phyloP scores from a whole-genome alignment of 2,797 vertebrate genomes.

The Leptoclinus maculatus region DNA sequence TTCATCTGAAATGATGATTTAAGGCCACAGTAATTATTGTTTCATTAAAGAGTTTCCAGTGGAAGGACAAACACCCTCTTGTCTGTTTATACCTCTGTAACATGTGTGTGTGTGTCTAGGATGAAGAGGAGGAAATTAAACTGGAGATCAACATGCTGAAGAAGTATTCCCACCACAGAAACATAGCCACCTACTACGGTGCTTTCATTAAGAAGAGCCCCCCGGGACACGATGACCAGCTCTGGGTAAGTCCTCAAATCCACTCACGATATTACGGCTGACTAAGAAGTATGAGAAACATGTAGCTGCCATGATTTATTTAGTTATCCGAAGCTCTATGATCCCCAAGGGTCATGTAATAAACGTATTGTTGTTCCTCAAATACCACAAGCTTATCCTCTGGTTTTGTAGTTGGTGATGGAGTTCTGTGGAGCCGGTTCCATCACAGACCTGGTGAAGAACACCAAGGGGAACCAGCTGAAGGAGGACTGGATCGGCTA shows the following conservation, averaged over 20 bases:
- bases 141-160: constrained; percentile 95
- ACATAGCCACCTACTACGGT: constrained; percentile 93
- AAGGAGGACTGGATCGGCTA: constrained; percentile 95
- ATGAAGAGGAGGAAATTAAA: constrained; percentile 94
- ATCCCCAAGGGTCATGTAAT: background rate
- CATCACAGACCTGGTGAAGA: constrained; percentile 93
- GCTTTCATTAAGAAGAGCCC: constrained; percentile 94
- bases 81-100: constrained; percentile 1
- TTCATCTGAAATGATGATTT: constrained; percentile 22
- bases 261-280: constrained; percentile 5
- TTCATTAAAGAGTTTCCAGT: background rate
- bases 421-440: constrained; percentile 95
- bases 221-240: constrained; percentile 92
- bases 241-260: constrained; percentile 86
- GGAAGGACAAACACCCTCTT: background rate
- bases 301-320: background rate
- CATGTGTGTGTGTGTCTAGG: constrained; percentile 71
- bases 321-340: background rate
- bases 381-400: background rate
- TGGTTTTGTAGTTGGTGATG: constrained; percentile 87
- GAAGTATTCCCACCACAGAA: constrained; percentile 93
- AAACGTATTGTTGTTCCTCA: background rate
- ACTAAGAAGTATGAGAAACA: background rate
- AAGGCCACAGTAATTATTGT: background rate
- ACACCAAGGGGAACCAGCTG: constrained; percentile 92